These are phyloP conservation scores for Anguilla pacifica DNA, from an alignment of 2,797 vertebrate genomes.

Conservation along the genomic window DNA sequence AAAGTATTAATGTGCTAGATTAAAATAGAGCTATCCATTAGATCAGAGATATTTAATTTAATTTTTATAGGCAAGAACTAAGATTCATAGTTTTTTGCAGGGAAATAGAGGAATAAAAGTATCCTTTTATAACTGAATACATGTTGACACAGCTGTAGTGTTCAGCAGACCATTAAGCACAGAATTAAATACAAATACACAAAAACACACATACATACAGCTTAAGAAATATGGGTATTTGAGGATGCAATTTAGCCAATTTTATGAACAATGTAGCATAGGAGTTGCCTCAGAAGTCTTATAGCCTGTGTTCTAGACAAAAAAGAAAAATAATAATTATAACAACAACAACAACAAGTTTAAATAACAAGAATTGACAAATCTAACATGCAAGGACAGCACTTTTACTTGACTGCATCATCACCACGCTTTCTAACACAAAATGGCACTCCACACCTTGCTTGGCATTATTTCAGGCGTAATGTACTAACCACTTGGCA, in stretches of 20 bases:
- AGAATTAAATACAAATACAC: background rate
- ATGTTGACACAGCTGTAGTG: slow-evolving; percentile 47
- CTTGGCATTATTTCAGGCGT: too few relatives aligned
- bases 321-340: too few relatives aligned
- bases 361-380: too few relatives aligned
- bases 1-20: slow-evolving; percentile 82
- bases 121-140: slow-evolving; percentile 74
- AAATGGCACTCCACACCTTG: too few relatives aligned
- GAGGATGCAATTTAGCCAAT: background rate
- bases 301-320: too few relatives aligned
- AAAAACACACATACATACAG: background rate
- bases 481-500: too few relatives aligned
- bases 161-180: background rate
- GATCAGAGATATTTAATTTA: slow-evolving; percentile 80
- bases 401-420: too few relatives aligned
- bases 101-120: slow-evolving; percentile 74
- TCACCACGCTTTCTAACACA: too few relatives aligned
- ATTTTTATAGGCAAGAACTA: slow-evolving; percentile 78
- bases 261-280: background rate
- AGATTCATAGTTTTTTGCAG: slow-evolving; percentile 73
- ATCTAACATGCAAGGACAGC: too few relatives aligned
- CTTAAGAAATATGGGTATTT: background rate
- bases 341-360: too few relatives aligned
- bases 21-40: slow-evolving; percentile 85
- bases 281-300: background rate